These are phyloP conservation scores for Rhaphigaster nebulosa DNA, from an alignment of 2,888 invertebrate species.

Conservation along the genomic window DNA sequence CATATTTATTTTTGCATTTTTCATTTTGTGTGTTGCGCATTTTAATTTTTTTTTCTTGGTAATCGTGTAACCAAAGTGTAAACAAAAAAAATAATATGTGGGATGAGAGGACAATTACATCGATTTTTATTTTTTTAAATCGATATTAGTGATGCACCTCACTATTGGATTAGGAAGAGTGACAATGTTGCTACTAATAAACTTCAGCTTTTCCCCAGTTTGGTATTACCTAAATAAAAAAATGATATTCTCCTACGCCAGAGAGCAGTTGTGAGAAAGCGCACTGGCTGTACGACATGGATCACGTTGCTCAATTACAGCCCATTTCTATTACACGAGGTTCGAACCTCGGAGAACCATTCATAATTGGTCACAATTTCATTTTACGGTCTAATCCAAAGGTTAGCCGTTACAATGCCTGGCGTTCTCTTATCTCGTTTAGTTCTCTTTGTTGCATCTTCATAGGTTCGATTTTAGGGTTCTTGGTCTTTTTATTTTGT, in stretches of 20 bases:
- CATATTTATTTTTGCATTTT: too few species aligned
- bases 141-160: too few species aligned
- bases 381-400: conserved; percentile 13
- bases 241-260: neutral
- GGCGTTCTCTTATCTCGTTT: neutral
- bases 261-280: neutral
- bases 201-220: too few species aligned
- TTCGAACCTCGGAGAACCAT: neutral
- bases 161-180: too few species aligned
- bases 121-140: too few species aligned
- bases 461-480: neutral
- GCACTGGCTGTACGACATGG: neutral
- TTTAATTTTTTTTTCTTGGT: neutral
- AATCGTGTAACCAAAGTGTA: too few species aligned
- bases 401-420: neutral
- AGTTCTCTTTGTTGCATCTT: neutral
- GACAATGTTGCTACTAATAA: too few species aligned
- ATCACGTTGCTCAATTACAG: neutral
- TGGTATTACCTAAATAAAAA: too few species aligned
- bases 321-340: neutral
- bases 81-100: too few species aligned
- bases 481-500: neutral
- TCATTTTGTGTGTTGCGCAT: too few species aligned
- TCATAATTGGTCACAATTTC: conserved; percentile 1
- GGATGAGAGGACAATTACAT: too few species aligned